Evolutionary conservation across 2,888 invertebrate genomes (phyloP), one percentile per base, ranked within the genome.

Genomic region (Oegoconia quadripuncta): DNA sequence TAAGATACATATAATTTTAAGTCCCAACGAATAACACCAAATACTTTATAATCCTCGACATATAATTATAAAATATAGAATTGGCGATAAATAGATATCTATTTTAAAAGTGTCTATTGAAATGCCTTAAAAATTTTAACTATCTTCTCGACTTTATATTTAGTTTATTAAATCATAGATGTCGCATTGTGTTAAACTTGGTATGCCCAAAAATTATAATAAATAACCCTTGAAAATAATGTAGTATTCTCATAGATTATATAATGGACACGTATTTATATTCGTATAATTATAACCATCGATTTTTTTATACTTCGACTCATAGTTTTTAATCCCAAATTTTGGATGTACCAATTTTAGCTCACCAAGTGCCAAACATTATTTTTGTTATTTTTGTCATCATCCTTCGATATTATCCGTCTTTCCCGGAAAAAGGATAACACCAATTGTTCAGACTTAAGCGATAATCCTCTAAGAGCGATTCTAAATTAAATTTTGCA

Each of bases 391-490:
- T 29, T 32, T 37, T 9, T 58, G 59, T 53, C 45, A 45, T 52
- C 17, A 17, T 34, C 48, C 62, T 59, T 50, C 50, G 49, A 62
- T 59, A 59, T 47, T 52, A 55, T 69, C 69, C 62, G 70, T 73
- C 69, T 78, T 61, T 64, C 62, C 60, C 69, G 63, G 48, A 55
- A 59, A 70, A 69, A 68, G 48, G 57, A 74, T 73, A 82, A 84
- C 82, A 84, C 86, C 83, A 84, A 84, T 55, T 53, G 60, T 59
- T 72, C 78, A 72, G 66, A 74, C 70, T 78, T 72, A 69, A 58
- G 59, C 50, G 52, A 61, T 68, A 68, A 71, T 74, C 74, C 75
- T 76, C 51, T 70, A 76, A 79, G 77, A 76, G 69, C 55, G 63
- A 74, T 78, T 76, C 70, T 69, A 67, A 77, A 71, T 53, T 57